Percentiles rank a stretch among this genome's conserved stretches.
Conservation (phyloP, 2,113 vertebrate genomes). For the Pogonocichla stellata region DNA sequence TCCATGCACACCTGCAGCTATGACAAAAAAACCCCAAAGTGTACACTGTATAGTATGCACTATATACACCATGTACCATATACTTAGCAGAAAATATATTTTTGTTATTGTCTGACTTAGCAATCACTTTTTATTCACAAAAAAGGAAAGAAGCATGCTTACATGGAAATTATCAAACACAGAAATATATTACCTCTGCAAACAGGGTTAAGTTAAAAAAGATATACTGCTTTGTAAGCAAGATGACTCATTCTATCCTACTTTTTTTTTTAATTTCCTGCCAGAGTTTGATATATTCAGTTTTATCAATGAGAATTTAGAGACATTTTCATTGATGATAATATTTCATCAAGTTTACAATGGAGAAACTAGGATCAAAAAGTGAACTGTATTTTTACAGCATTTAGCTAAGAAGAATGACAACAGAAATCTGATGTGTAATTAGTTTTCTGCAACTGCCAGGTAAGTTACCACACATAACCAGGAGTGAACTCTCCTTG, state of each 20-base stretch:
- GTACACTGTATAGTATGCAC: no score
- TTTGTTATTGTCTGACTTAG: background rate
- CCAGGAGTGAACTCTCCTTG: no score
- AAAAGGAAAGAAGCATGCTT: background rate
- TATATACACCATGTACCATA: no score
- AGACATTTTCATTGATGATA: background rate
- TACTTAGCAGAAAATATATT: background rate
- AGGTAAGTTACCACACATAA: no score
- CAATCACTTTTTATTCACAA: background rate
- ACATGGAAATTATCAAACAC: background rate
- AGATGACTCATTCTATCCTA: background rate
- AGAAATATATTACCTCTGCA: background rate
- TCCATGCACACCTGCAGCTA: background rate
- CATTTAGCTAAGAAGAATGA: no score
- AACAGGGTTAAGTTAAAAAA: background rate
- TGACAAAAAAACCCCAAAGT: background rate
- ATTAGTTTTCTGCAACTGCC: no score
- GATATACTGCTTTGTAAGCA: background rate
- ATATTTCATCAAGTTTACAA: background rate
- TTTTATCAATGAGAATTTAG: background rate
- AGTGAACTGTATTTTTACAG: no score
- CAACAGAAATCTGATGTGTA: no score
- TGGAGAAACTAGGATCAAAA: no score
- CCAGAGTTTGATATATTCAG: background rate
- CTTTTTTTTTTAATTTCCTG: background rate